Evolutionary conservation across 1,140 invertebrate species (phyloP), one percentile per base, ranked within the genome.

Genomic region (Rhyzopertha dominica): DNA sequence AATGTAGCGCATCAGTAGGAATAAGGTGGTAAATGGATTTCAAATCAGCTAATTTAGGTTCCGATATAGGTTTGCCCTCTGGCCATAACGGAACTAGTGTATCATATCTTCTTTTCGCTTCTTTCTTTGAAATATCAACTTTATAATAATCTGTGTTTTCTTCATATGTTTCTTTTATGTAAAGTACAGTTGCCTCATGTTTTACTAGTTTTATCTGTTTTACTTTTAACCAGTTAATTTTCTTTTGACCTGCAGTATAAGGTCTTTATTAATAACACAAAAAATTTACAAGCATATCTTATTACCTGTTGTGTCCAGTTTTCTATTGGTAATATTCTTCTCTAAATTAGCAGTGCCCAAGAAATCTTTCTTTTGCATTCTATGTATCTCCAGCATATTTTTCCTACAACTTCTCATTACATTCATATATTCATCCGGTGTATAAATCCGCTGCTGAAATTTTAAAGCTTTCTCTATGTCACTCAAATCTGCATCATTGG

Each of bases 401-500:
- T 37, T 59, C 29, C 49, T 46, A 19, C 54, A 54, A 12, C n/a
- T 31, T 46, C 49, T 54, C 49, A 63, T 63, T 30, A 60, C 35
- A 24, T 56, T 40, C 10, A 59, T 53, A 37, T 64, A 65, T 12
- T 66, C 58, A n/a, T 53, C 43, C 13, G 48, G 39, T 13, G 56
- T 49, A 40, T 65, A 66, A 23, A 63, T 26, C 25, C 61, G 20
- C 43, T 59, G 39, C 20, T 63, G 49, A 16, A 50, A n/a, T 58
- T 66, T 67, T 5, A 68, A 44, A 4, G 24, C 28, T 28, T 30
- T 43, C 47, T 66, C 62, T 30, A 67, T 56, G 46, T 62, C 55
- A 9, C 47, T 35, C 43, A 68, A 64, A 35, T 67, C 59, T 14
- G 48, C 56, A 44, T 69, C 63, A 51, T 67, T 68, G 1, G 62